Conservation (phyloP, 2,888 invertebrate genomes). For the Sphaerophoria taeniata region DNA sequence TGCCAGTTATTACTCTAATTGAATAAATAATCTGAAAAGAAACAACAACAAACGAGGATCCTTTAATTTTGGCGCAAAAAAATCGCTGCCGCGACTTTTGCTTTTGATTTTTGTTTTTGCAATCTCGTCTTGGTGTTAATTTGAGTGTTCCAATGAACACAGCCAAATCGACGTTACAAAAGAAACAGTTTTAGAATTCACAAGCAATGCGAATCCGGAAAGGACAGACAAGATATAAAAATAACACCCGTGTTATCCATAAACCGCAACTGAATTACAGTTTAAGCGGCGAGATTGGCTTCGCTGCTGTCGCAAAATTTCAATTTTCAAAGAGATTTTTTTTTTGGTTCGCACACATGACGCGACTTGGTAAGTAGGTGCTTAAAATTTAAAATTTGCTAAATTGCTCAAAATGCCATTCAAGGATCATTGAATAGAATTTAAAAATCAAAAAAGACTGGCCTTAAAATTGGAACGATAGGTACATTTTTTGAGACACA, state of each 20-base stretch:
- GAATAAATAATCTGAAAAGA: conserved; percentile 30
- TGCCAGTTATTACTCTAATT: conserved; percentile 48
- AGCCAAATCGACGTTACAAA: not conserved
- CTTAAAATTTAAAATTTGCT: conserved; percentile 5
- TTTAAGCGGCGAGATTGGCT: not conserved
- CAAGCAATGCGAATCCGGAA: conserved; percentile 55
- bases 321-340: not conserved
- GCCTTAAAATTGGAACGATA: not conserved
- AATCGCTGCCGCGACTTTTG: not conserved
- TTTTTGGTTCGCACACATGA: not conserved
- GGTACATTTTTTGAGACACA: too few relatives aligned
- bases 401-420: not conserved
- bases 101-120: not conserved
- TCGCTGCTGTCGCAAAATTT: conserved; percentile 10
- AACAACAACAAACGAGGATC: conserved; percentile 30
- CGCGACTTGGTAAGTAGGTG: conserved; percentile 1
- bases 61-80: conserved; percentile 47
- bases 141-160: conserved; percentile 38
- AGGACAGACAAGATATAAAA: conserved; percentile 53
- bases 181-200: not conserved
- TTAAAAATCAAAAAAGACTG: not conserved
- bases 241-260: conserved; percentile 21
- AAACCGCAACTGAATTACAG: too few relatives aligned
- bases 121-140: conserved; percentile 9
- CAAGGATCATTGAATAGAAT: not conserved